These are phyloP conservation scores for Philypnodon macrostomus DNA, from an alignment of 2,797 vertebrate genomes.

Conservation along the genomic window DNA sequence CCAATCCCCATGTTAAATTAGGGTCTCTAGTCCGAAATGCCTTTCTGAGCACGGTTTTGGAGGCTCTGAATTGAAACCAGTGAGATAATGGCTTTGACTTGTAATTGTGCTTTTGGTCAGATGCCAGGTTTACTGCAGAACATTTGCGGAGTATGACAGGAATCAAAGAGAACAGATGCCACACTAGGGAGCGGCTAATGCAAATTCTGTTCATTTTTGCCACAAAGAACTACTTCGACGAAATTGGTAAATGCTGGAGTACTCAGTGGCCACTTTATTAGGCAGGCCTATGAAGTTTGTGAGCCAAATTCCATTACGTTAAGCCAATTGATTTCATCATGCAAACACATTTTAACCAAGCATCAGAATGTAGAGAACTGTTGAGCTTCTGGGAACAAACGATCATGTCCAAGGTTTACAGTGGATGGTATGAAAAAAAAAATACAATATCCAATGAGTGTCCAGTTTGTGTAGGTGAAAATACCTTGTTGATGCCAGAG, in stretches of 20 bases:
- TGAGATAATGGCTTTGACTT: slow-evolving; percentile 49
- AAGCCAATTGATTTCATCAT: too few species aligned
- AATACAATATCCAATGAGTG: too few species aligned
- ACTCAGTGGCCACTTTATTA: background rate
- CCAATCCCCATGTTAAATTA: slow-evolving; percentile 55
- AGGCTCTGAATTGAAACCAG: slow-evolving; percentile 55
- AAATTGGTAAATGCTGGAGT: background rate
- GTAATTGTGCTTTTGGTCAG: slow-evolving; percentile 24
- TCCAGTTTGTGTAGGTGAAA: too few species aligned
- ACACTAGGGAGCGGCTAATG: background rate
- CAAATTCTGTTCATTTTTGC: background rate
- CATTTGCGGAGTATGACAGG: slow-evolving; percentile 14
- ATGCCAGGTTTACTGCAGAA: slow-evolving; percentile 8
- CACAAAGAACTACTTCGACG: background rate
- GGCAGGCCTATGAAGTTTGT: too few species aligned
- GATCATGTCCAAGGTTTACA: too few species aligned
- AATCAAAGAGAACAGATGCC: slow-evolving; percentile 15
- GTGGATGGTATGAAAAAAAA: too few species aligned
- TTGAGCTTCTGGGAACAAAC: too few species aligned
- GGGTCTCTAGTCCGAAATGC: slow-evolving; percentile 39
- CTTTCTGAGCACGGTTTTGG: slow-evolving; percentile 37
- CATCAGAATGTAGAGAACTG: too few species aligned
- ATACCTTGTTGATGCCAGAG: slow-evolving; percentile 27
- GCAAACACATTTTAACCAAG: too few species aligned
- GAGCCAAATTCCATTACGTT: too few species aligned